phyloP scores from a whole-genome alignment of 2,113 vertebrate genomes.

The Carlito syrichta region DNA sequence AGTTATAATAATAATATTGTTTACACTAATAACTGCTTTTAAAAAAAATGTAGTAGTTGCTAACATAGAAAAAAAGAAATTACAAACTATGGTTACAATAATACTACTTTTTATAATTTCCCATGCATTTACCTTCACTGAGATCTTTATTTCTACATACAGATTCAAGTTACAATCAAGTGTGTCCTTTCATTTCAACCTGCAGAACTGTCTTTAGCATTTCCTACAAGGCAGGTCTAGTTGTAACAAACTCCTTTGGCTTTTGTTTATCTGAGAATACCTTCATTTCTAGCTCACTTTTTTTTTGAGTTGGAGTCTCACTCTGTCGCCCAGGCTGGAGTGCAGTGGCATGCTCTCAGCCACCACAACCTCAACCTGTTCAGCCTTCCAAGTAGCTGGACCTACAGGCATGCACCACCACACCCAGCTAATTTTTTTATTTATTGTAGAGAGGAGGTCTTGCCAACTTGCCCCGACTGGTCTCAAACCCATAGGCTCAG shows the following conservation, averaged over 20 bases:
- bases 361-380: too few species aligned
- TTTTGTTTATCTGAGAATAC: background rate
- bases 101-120: background rate
- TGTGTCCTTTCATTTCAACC: background rate
- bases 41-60: background rate
- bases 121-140: background rate
- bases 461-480: too few species aligned
- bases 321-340: too few species aligned
- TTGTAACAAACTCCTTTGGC: background rate
- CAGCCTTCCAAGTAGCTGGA: too few species aligned
- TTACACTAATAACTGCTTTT: background rate
- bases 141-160: background rate
- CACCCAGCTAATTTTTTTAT: too few species aligned
- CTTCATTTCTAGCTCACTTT: background rate
- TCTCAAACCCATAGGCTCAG: too few species aligned
- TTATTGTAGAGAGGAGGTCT: too few species aligned
- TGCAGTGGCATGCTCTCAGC: too few species aligned
- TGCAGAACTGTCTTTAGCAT: background rate
- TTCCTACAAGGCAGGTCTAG: background rate
- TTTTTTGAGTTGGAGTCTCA: too few species aligned
- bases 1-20: background rate
- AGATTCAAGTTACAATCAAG: background rate
- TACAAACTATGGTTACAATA: background rate
- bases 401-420: too few species aligned
- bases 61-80: background rate